phyloP scores from a whole-genome alignment of 2,797 vertebrate genomes.

The Rhinatrema bivittatum region DNA sequence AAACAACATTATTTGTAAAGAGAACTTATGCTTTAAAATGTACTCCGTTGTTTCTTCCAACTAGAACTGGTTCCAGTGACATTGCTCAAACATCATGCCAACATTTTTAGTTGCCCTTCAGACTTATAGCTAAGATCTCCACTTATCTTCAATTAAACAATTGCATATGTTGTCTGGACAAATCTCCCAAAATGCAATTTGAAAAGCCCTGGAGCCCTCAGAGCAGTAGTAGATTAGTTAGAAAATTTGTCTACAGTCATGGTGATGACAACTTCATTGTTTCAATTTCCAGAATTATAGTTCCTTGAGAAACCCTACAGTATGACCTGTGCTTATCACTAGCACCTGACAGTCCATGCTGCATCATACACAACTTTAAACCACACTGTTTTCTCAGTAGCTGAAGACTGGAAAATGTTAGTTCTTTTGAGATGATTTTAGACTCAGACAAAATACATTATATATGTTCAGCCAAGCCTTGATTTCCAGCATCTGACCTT shows the following conservation, averaged over 20 bases:
- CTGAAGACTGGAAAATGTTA: constrained; percentile 14
- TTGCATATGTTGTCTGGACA: no score
- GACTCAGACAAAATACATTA: constrained; percentile 72
- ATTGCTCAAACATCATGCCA: no score
- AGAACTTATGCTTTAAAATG: no score
- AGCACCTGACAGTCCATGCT: constrained; percentile 18
- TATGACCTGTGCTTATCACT: constrained; percentile 38
- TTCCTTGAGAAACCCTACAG: constrained; percentile 27
- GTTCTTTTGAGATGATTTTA: constrained; percentile 23
- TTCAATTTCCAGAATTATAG: constrained; percentile 22
- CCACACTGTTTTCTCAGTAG: constrained; percentile 34
- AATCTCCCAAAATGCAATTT: background rate
- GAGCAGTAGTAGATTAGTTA: constrained; percentile 34
- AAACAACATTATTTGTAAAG: no score
- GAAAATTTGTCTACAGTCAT: constrained; percentile 52
- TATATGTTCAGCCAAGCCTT: constrained; percentile 75
- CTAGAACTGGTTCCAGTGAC: no score
- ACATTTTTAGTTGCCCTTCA: no score
- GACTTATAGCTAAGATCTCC: no score
- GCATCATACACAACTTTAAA: constrained; percentile 33
- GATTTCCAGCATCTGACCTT: constrained; percentile 76
- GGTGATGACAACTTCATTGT: constrained; percentile 46
- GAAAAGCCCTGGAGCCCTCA: constrained; percentile 30
- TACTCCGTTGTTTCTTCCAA: no score
- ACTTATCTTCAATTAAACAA: no score